Base-by-base conservation (phyloP, 1,140 invertebrate species). In the Lycorma delicatula region DNA sequence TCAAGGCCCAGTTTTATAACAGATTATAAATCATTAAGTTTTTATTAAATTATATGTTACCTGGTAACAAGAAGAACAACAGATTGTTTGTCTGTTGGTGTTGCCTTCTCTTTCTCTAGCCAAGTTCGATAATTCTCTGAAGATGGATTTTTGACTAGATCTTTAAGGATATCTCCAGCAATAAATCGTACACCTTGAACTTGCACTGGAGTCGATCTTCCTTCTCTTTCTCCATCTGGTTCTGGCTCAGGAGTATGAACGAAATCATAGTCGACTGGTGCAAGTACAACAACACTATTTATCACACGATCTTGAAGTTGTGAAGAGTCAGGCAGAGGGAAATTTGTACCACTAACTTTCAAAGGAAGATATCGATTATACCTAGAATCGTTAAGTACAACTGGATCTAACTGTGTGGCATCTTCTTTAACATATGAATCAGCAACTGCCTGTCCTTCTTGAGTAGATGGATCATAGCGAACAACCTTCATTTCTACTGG, bases 281-380 rank as follows among this genome's bases (percentile, higher is more conserved):
- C 87, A 52, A 91, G 70, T 5, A 91, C 86, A 2, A 91, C 87
- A 3, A 91, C 87, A 63, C 86, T 89, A 1, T 85, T 84, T 3
- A 91, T 83, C 67, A 79, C 82, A 64, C 84, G 83, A 29, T 84
- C 85, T 63, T 78, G 78, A 9, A 91, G 68, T 65, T 85, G 82
- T 2, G 81, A 77, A 20, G 81, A 82, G 66, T 89, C 83, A 2
- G 87, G 87, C 28, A 90, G 78, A 7, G 88, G 87, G 66, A 91
- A 91, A 52, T 87, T 82, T n/a, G 86, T 81, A 0, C 87, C 87
- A 62, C 80, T 88, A 25, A 91, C 83, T 78, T 89, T 89, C 23
- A 91, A 71, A 1, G 88, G 88, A 29, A 91, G 71, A 70, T 90
- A 91, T 56, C 86, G 79, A 70, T 89, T 90, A 70, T 89, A 91